Conservation (phyloP, 1,140 invertebrate species). For the Ceratina australensis region DNA sequence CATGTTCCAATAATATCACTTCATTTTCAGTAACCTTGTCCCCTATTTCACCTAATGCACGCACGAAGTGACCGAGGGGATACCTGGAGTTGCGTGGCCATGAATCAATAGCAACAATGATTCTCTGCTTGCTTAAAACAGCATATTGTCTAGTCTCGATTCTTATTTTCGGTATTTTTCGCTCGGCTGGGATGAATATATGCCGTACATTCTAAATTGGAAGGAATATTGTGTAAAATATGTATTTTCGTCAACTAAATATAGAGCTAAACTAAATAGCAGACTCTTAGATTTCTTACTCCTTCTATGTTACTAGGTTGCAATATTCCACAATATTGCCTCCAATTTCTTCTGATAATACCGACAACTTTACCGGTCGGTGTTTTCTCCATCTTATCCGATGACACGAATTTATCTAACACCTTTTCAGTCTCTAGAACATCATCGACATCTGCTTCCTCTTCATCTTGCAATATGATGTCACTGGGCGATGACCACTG, state of each 20-base stretch:
- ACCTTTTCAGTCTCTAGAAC: conserved; percentile 82
- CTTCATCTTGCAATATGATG: conserved; percentile 91
- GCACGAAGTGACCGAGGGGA: conserved; percentile 92
- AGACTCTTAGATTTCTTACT: conserved; percentile 73
- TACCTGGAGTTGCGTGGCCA: conserved; percentile 94
- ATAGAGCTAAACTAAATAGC: too few relatives aligned
- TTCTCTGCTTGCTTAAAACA: conserved; percentile 88
- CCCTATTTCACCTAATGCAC: conserved; percentile 90
- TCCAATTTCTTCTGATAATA: conserved; percentile 97
- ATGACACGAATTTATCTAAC: conserved; percentile 68
- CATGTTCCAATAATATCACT: conserved; percentile 96
- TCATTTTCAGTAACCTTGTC: conserved; percentile 97
- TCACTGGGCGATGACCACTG: conserved; percentile 94
- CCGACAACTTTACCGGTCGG: conserved; percentile 96
- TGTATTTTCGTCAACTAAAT: neutral
- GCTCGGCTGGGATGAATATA: conserved; percentile 94
- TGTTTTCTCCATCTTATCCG: conserved; percentile 78
- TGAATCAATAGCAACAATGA: conserved; percentile 95
- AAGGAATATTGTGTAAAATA: conserved; percentile 10
- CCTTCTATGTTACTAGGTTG: conserved; percentile 88
- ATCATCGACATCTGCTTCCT: conserved; percentile 77
- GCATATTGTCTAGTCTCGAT: conserved; percentile 95
- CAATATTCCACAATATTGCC: conserved; percentile 97
- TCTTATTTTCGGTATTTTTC: conserved; percentile 93
- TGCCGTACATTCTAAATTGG: conserved; percentile 84